phyloP scores from a whole-genome alignment of 2,797 vertebrate species.

The Iguana delicatissima region DNA sequence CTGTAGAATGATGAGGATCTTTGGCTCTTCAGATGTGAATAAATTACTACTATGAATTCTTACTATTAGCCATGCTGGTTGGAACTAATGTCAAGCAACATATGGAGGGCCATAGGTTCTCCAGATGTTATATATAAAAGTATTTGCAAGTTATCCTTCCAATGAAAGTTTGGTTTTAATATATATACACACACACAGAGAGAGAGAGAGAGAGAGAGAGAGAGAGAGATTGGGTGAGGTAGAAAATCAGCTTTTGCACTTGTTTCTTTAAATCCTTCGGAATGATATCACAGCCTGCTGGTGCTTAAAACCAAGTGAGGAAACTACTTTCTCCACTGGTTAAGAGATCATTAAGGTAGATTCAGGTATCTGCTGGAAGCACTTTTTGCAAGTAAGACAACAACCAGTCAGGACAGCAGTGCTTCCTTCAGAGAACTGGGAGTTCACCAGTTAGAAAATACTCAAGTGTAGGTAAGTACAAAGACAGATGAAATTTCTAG shows the following conservation, averaged over 20 bases:
- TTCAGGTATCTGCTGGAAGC: not conserved
- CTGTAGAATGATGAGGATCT: not conserved
- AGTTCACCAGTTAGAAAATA: not conserved
- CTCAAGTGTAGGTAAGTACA: not conserved
- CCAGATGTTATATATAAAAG: slow-evolving; percentile 11
- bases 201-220: too few species aligned
- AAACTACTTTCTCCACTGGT: not conserved
- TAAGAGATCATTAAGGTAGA: slow-evolving; percentile 25
- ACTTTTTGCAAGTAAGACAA: not conserved
- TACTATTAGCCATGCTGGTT: not conserved
- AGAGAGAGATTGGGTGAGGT: slow-evolving; percentile 62
- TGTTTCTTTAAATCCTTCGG: slow-evolving; percentile 35
- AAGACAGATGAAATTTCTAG: not conserved
- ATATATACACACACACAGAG: too few species aligned
- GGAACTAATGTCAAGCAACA: not conserved
- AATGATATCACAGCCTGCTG: slow-evolving; percentile 61
- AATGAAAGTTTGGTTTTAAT: not conserved
- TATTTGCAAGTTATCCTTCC: slow-evolving; percentile 33
- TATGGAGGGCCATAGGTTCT: not conserved
- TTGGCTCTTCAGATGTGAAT: not conserved
- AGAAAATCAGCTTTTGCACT: slow-evolving; percentile 66
- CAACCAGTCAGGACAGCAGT: not conserved
- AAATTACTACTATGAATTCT: not conserved
- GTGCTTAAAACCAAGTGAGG: slow-evolving; percentile 38
- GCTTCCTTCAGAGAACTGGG: not conserved